Evolutionary conservation across 2,888 invertebrate species (phyloP).

Genomic region (Lumbricus terrestris): DNA sequence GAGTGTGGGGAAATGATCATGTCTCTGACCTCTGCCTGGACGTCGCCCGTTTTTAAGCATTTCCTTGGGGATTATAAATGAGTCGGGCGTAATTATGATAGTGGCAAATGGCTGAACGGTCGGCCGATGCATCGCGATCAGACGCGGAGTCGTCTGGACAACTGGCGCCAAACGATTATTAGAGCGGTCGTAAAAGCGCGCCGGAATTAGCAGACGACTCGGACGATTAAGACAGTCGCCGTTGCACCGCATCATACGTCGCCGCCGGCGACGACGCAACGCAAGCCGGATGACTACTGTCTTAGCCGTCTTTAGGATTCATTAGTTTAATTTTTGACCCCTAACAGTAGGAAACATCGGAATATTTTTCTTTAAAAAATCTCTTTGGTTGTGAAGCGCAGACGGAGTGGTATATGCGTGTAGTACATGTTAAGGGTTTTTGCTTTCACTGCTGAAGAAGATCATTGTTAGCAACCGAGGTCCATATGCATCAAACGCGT

Average conservation of each 20-base stretch:
- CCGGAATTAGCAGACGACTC: background rate
- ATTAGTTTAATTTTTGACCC: slow-evolving; percentile 3
- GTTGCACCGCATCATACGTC: background rate
- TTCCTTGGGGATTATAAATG: slow-evolving; percentile 3
- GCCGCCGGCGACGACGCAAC: background rate
- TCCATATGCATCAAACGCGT: background rate
- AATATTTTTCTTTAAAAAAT: no score
- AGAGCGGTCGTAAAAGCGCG: slow-evolving; percentile 3
- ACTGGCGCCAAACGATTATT: slow-evolving; percentile 3
- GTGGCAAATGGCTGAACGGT: background rate
- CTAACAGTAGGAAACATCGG: background rate
- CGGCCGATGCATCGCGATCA: background rate
- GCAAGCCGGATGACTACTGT: background rate
- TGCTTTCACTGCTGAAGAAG: background rate
- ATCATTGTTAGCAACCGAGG: background rate
- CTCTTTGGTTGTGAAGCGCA: background rate
- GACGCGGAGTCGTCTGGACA: background rate
- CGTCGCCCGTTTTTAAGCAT: background rate
- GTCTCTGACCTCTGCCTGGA: background rate
- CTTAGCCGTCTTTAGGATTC: background rate
- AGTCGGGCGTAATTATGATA: slow-evolving; percentile 3
- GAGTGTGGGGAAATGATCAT: background rate
- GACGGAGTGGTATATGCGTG: no score
- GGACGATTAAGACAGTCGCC: background rate
- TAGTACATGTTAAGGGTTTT: background rate